Conservation (phyloP, 2,113 vertebrate genomes). For the Microcebus tavaratra region DNA sequence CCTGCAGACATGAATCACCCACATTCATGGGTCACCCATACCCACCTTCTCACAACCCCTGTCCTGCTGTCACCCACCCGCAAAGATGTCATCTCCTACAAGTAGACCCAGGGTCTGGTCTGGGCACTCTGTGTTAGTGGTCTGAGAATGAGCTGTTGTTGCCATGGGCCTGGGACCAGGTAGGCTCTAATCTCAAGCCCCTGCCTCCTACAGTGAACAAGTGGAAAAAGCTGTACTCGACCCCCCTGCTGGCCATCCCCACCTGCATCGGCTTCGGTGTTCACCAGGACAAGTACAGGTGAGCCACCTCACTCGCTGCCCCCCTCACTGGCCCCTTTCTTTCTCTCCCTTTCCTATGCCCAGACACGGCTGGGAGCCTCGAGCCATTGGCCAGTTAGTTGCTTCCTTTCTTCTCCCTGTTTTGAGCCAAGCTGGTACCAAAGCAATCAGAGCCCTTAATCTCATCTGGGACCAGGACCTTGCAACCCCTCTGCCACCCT, state of each 20-base stretch:
- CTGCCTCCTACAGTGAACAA: conserved; percentile 88
- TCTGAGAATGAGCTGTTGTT: neutral
- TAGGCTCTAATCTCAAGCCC: neutral
- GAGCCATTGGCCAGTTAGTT: neutral
- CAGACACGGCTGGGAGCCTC: neutral
- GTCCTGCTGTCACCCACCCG: neutral
- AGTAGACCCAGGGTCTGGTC: neutral
- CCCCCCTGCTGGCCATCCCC: conserved; percentile 91
- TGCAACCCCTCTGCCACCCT: too few relatives aligned
- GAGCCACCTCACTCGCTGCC: neutral
- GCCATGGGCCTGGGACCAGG: neutral
- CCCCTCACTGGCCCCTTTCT: fast-evolving
- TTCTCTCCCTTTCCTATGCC: neutral
- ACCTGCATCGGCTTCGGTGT: conserved; percentile 91
- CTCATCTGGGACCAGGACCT: neutral
- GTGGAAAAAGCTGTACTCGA: conserved; percentile 89
- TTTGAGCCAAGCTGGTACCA: neutral
- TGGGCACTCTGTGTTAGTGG: neutral
- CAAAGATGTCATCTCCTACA: neutral
- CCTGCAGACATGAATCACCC: neutral
- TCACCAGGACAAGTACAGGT: conserved; percentile 92
- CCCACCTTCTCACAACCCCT: neutral
- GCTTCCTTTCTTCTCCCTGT: too few relatives aligned
- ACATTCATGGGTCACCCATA: neutral
- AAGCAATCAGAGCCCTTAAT: neutral